A percentile compares a stretch with the other conserved stretches of the same genome.
Evolutionary conservation across 1,140 invertebrate species (phyloP).

Genomic region (Macrotrachela quadricornifera): DNA sequence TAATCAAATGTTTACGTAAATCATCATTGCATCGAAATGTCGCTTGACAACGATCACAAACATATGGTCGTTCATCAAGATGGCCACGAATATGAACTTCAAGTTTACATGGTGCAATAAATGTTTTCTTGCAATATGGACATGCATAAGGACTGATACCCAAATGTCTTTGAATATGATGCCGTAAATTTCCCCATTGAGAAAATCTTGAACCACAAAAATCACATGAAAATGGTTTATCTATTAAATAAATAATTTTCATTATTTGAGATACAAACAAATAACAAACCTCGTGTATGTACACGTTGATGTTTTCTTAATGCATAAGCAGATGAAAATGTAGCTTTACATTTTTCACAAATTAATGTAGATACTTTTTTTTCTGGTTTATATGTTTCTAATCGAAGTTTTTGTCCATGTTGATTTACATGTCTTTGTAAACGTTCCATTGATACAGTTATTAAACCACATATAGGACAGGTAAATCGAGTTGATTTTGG

Average conservation of each 20-base stretch:
- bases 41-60: slow-evolving; percentile 89
- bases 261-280: too few species aligned
- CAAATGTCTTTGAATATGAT: neutral
- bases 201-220: neutral
- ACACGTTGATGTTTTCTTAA: neutral
- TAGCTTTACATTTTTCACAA: neutral
- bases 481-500: too few species aligned
- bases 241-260: too few species aligned
- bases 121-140: slow-evolving; percentile 83
- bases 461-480: too few species aligned
- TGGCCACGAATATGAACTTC: slow-evolving; percentile 88
- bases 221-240: neutral
- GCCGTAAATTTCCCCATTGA: neutral
- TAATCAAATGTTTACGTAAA: slow-evolving; percentile 61
- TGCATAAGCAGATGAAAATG: neutral
- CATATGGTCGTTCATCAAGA: slow-evolving; percentile 84
- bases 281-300: neutral
- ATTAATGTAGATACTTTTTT: too few species aligned
- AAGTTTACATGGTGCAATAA: slow-evolving; percentile 91
- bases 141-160: slow-evolving; percentile 32
- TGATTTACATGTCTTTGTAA: too few species aligned
- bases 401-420: too few species aligned
- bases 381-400: too few species aligned
- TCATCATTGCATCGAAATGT: slow-evolving; percentile 86
- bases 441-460: too few species aligned